Percentiles rank a stretch among this genome's conserved stretches.
These are phyloP conservation scores for Heterotilapia buettikoferi DNA, from an alignment of 2,113 vertebrate species.

Conservation along the genomic window DNA sequence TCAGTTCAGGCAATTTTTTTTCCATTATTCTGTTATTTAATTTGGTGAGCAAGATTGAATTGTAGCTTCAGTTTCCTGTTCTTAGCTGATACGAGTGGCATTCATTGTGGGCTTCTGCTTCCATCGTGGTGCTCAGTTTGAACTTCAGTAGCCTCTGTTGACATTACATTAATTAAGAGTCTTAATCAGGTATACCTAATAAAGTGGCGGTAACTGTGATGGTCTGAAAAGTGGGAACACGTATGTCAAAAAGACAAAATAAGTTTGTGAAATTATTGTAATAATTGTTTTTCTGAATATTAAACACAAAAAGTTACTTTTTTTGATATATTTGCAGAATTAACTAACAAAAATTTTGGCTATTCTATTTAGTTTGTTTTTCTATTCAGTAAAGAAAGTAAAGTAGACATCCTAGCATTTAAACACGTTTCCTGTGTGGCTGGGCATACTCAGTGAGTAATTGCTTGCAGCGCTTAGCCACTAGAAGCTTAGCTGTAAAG, in stretches of 20 bases:
- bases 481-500: neutral
- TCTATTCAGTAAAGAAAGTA: neutral
- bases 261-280: fast-evolving
- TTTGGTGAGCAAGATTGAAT: neutral
- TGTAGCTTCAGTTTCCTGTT: neutral
- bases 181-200: neutral
- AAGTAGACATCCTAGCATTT: neutral
- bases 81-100: neutral
- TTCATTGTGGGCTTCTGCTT: fast-evolving
- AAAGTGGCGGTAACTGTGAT: neutral
- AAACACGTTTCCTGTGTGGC: neutral
- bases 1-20: neutral
- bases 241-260: neutral
- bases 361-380: neutral
- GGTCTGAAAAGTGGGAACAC: fast-evolving
- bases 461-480: neutral
- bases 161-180: neutral
- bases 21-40: neutral
- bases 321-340: neutral
- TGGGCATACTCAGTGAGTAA: neutral
- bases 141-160: neutral
- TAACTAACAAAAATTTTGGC: neutral
- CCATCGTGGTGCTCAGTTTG: neutral
- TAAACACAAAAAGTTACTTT: neutral
- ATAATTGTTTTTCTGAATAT: neutral